These are phyloP conservation scores for Seira musarum DNA, from an alignment of 2,888 invertebrate genomes.

Conservation along the genomic window DNA sequence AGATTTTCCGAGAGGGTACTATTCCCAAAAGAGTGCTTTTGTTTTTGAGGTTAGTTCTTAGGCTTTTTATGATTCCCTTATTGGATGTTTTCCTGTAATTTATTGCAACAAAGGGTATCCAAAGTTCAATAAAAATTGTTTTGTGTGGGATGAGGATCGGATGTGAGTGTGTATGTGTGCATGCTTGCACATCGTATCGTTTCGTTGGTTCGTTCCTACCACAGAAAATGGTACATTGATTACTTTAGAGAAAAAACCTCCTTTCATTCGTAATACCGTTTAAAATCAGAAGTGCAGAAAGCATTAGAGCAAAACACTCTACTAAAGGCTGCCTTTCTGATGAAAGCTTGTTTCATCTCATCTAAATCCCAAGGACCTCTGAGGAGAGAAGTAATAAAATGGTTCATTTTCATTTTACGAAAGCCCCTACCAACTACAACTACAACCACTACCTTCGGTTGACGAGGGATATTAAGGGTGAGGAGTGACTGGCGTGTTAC, in stretches of 20 bases:
- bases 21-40: slow-evolving; percentile 31
- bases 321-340: background rate
- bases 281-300: too few species aligned
- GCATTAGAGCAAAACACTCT: too few species aligned
- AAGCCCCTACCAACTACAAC: too few species aligned
- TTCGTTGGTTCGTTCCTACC: slow-evolving; percentile 30
- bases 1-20: slow-evolving; percentile 13
- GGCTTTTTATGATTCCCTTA: slow-evolving; percentile 37
- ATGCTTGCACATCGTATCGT: too few species aligned
- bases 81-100: slow-evolving; percentile 39
- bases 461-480: too few species aligned
- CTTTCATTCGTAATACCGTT: too few species aligned
- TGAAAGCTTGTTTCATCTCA: slow-evolving; percentile 45
- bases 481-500: background rate
- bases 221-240: slow-evolving; percentile 28
- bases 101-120: slow-evolving; percentile 26
- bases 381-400: slow-evolving; percentile 40
- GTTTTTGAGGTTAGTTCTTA: slow-evolving; percentile 47
- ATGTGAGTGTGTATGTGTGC: too few species aligned
- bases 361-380: slow-evolving; percentile 40
- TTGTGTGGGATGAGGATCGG: too few species aligned
- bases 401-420: slow-evolving; percentile 33
- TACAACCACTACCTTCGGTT: too few species aligned
- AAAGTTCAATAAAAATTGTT: too few species aligned
- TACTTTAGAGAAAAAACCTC: too few species aligned